Evolutionary conservation across 2,888 invertebrate genomes (phyloP), one percentile per base, ranked within the genome.

Genomic region (Phania funesta): DNA sequence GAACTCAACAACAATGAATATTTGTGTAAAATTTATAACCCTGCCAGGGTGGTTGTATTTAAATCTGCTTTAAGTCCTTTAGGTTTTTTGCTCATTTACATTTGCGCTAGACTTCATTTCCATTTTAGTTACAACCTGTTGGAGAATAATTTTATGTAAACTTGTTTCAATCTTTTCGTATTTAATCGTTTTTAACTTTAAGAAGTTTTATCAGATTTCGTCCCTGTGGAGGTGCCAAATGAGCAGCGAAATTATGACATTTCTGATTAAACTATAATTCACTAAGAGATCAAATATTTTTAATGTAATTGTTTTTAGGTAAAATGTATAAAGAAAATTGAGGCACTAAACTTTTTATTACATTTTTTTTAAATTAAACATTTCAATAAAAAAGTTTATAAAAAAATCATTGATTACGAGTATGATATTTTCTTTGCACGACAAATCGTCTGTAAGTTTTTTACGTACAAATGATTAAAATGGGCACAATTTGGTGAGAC

Each of bases 241-340:
- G 46, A 22, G 18, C 52, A 38, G 24, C 35, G 13, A 54, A 22
- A 67, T 54, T 76, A 54, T 81, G 65, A 71, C 65, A 70, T 60
- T 41, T 58, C 16, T 58, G 22, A 26, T 26, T 35, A 8, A 65
- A 9, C n/a, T 38, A 20, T 20, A 26, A 9, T 29, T 67, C 48
- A 0, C 32, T 48, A 35, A 35, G 13, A 11, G 9, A 35, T 35
- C 1, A 29, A n/a, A n/a, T n/a, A n/a, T n/a, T 26, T 26, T 26
- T 26, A 26, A 26, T 26, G 26, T 26, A 26, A 26, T n/a, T n/a
- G n/a, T n/a, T n/a, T n/a, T n/a, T n/a, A n/a, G n/a, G n/a, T n/a
- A n/a, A n/a, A n/a, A n/a, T n/a, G n/a, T n/a, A n/a, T n/a, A n/a
- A n/a, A n/a, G n/a, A n/a, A n/a, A n/a, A n/a, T n/a, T n/a, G n/a